A percentile compares a stretch with the other conserved stretches of the same genome.
These are phyloP conservation scores for Matsumurasca onukii DNA, from an alignment of 1,140 invertebrate species.

Conservation along the genomic window DNA sequence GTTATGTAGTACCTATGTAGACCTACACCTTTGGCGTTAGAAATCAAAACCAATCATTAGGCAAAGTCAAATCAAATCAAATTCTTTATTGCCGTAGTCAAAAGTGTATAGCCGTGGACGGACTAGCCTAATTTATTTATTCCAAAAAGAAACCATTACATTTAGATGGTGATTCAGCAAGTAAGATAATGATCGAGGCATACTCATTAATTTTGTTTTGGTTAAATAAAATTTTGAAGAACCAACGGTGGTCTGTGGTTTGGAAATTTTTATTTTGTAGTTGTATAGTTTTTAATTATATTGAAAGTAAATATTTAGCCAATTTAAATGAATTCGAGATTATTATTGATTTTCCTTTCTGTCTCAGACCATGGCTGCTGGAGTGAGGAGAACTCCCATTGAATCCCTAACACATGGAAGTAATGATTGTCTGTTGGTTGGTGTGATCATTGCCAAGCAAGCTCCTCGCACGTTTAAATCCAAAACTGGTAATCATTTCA, in stretches of 20 bases:
- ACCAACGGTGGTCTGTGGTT: background rate
- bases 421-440: slow-evolving; percentile 38
- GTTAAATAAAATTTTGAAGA: background rate
- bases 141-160: background rate
- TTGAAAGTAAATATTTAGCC: background rate
- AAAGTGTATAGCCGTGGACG: background rate
- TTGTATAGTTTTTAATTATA: too few species aligned
- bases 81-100: too few species aligned
- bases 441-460: slow-evolving; percentile 40
- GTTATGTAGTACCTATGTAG: too few species aligned
- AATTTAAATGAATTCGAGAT: background rate
- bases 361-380: slow-evolving; percentile 6
- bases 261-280: too few species aligned
- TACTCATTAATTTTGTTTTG: background rate
- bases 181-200: background rate
- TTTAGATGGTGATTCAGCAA: background rate
- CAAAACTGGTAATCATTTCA: slow-evolving; percentile 35
- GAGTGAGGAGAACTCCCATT: slow-evolving; percentile 10
- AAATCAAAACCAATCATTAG: too few species aligned
- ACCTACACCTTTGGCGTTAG: too few species aligned
- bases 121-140: background rate
- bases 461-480: slow-evolving; percentile 32
- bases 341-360: background rate
- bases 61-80: too few species aligned
- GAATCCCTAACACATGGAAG: background rate